Percentiles rank a stretch among this genome's conserved stretches.
These are phyloP conservation scores for Pholis gunnellus DNA, from an alignment of 2,113 vertebrate species.

Conservation along the genomic window DNA sequence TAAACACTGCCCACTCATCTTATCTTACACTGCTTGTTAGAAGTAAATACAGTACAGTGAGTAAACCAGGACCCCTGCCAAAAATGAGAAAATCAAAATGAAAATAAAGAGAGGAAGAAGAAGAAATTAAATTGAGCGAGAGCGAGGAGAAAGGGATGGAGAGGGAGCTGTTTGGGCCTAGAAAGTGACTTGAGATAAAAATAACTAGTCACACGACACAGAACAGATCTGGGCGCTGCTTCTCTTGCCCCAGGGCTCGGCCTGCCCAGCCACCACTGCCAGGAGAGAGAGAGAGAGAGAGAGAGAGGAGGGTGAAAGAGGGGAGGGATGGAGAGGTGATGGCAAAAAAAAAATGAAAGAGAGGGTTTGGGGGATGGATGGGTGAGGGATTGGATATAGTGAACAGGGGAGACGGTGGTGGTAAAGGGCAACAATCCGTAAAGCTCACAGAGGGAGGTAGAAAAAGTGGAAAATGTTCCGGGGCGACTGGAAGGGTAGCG, in stretches of 20 bases:
- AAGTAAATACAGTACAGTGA: constrained; percentile 66
- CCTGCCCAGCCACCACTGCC: constrained; percentile 78
- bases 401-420: constrained; percentile 12
- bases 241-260: constrained; percentile 82
- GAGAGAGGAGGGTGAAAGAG: constrained; percentile 22
- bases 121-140: constrained; percentile 32
- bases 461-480: background rate
- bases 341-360: constrained; percentile 40
- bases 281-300: constrained; percentile 13
- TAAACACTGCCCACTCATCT: constrained; percentile 61
- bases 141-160: constrained; percentile 40
- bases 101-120: constrained; percentile 30
- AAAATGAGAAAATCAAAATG: constrained; percentile 35
- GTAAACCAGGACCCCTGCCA: constrained; percentile 53
- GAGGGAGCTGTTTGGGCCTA: constrained; percentile 80
- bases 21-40: constrained; percentile 58
- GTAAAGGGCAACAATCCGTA: constrained; percentile 32
- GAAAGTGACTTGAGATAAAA: constrained; percentile 91
- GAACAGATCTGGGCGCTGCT: constrained; percentile 85
- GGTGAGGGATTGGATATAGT: constrained; percentile 7
- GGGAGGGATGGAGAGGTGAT: constrained; percentile 37
- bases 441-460: constrained; percentile 35
- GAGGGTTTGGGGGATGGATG: constrained; percentile 53
- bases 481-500: background rate
- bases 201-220: constrained; percentile 89